Evolutionary conservation across 2,888 invertebrate species (phyloP).

Genomic region (Koerneria pararmatus): DNA sequence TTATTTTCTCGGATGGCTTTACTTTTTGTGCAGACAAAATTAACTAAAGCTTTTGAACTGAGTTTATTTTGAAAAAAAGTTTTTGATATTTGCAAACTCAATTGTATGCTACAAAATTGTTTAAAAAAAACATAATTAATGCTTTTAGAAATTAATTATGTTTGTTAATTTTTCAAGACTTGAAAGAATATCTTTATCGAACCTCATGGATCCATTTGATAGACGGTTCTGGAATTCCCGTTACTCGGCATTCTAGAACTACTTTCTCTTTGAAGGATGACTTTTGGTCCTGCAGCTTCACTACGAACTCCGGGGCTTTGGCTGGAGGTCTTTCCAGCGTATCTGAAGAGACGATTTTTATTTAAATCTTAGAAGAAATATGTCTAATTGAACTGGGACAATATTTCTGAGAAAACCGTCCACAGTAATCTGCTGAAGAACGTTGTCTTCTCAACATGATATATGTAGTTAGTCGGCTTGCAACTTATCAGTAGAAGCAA

Average conservation of each 20-base stretch:
- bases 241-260: slow-evolving; percentile 64
- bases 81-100: not conserved
- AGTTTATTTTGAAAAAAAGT: slow-evolving; percentile 23
- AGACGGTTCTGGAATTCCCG: slow-evolving; percentile 47
- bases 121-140: slow-evolving; percentile 59
- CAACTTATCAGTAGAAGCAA: not conserved
- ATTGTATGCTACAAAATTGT: slow-evolving; percentile 62
- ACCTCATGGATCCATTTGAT: slow-evolving; percentile 71
- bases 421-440: too few species aligned
- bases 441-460: too few species aligned
- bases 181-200: too few species aligned
- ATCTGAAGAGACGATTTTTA: slow-evolving; percentile 33
- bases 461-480: too few species aligned
- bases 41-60: slow-evolving; percentile 21
- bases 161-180: not conserved
- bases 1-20: too few species aligned
- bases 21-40: too few species aligned
- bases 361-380: too few species aligned
- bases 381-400: too few species aligned
- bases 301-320: slow-evolving; percentile 51
- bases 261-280: slow-evolving; percentile 61
- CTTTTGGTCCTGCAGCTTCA: slow-evolving; percentile 32
- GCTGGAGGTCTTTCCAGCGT: slow-evolving; percentile 42
- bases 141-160: not conserved
- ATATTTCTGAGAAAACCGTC: too few species aligned